Evolutionary conservation across 2,797 vertebrate species (phyloP), one percentile per base, ranked within the genome.

Genomic region (Sus cebifrons): DNA sequence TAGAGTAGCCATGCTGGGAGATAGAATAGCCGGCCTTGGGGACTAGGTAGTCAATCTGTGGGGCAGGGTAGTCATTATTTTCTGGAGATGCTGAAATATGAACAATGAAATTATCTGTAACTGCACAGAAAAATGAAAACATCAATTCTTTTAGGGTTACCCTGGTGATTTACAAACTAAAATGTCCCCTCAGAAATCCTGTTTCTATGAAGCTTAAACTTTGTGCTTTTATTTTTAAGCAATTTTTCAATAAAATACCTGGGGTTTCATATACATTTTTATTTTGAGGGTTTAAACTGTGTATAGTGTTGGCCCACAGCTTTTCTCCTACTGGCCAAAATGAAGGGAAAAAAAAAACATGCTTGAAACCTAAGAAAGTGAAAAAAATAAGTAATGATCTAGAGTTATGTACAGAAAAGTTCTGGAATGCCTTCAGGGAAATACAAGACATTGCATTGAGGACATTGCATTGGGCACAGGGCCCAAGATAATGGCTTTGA

Each of bases 51-150:
- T 84, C 86, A n/a, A 0, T 10, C 25, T 81, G 74, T 6, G 29
- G 21, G 27, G 11, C 60, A 6, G 73, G 65, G 71, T 91, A 91
- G 25, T 58, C 83, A 77, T 27, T 12, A 20, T 91, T n/a, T 58
- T 21, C 89, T 82, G 81, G 52, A 49, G 67, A 79, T 83, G 78
- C 97, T 97, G 71, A 95, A 95, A 94, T 54, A 67, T 1, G n/a
- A 96, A 65, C 21, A 91, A 25, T 54, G 13, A 96, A 89, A 32
- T 58, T 67, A 77, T 17, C 52, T 29, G 2, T 85, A 78, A 78
- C 7, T 67, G 3, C 7, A 71, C 21, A 77, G 18, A 77, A 86
- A 87, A 71, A 58, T 40, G 17, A 44, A 86, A 65, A 58, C 18
- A 52, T 67, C 29, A 79, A 23, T 36, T 29, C 6, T 84, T 52